These are phyloP conservation scores for Diachrysia chrysitis DNA, from an alignment of 2,888 invertebrate genomes.

Conservation along the genomic window DNA sequence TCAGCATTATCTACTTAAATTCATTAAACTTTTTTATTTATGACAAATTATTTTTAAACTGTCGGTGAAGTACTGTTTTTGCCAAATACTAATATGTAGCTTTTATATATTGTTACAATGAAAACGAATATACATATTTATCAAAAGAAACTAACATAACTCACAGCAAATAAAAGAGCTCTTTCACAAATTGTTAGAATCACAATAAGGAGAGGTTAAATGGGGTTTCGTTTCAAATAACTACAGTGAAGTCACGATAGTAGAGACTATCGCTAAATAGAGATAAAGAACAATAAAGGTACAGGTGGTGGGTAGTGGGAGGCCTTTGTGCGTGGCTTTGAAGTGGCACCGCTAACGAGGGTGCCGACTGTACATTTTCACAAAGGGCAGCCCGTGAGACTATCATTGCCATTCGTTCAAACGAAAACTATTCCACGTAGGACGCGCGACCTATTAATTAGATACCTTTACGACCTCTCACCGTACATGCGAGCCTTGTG, in stretches of 20 bases:
- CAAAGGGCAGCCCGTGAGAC: slow-evolving; percentile 67
- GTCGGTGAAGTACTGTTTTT: no score
- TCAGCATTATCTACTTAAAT: no score
- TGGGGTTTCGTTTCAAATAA: slow-evolving; percentile 41
- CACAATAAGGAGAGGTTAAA: slow-evolving; percentile 41
- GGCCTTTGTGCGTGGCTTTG: slow-evolving; percentile 67
- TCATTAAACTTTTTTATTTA: no score
- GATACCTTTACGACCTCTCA: slow-evolving; percentile 39
- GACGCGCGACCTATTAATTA: slow-evolving; percentile 56
- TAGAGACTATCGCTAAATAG: slow-evolving; percentile 52
- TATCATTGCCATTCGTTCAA: slow-evolving; percentile 64
- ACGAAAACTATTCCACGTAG: slow-evolving; percentile 60
- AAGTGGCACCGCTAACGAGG: slow-evolving; percentile 73
- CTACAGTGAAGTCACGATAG: slow-evolving; percentile 40
- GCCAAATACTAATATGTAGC: no score
- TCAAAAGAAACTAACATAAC: slow-evolving; percentile 6
- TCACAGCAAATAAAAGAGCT: slow-evolving; percentile 12
- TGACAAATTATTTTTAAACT: no score
- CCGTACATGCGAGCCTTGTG: slow-evolving; percentile 23
- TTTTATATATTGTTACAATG: no score
- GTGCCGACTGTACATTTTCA: slow-evolving; percentile 52
- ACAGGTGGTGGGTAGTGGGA: slow-evolving; percentile 47
- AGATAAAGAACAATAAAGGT: slow-evolving; percentile 67
- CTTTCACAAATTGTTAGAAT: slow-evolving; percentile 38
- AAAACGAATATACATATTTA: neutral